Evolutionary conservation across 2,888 invertebrate species (phyloP).

Genomic region (Molorchus minor): DNA sequence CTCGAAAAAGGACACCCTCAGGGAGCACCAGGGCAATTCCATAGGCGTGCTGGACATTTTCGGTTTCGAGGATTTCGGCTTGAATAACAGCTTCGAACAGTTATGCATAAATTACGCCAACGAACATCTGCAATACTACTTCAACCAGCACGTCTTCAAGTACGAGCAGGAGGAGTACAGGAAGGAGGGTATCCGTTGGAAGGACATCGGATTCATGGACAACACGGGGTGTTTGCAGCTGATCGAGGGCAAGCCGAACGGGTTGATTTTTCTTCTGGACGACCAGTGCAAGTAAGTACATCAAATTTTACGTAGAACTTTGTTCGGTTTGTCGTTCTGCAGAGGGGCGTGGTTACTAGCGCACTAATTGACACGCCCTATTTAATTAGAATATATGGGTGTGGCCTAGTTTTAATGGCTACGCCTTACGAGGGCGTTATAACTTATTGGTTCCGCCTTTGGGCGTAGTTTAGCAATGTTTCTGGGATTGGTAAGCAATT

Average conservation of each 20-base stretch:
- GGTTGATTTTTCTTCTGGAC: slow-evolving; percentile 88
- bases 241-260: slow-evolving; percentile 90
- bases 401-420: too few relatives aligned
- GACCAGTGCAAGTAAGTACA: slow-evolving; percentile 91
- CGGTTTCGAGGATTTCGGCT: slow-evolving; percentile 95
- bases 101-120: slow-evolving; percentile 98
- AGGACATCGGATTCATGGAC: slow-evolving; percentile 94
- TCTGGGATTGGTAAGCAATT: too few relatives aligned
- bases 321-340: neutral
- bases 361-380: too few relatives aligned
- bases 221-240: slow-evolving; percentile 94
- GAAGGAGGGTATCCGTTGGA: slow-evolving; percentile 93
- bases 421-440: too few relatives aligned
- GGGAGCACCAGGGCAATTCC: slow-evolving; percentile 91
- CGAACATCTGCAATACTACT: slow-evolving; percentile 96
- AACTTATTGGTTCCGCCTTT: too few relatives aligned
- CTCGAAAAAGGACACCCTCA: slow-evolving; percentile 85
- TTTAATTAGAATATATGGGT: too few relatives aligned
- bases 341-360: neutral
- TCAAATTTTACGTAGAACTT: neutral
- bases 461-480: too few relatives aligned
- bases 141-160: slow-evolving; percentile 98
- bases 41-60: slow-evolving; percentile 93
- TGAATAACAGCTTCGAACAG: slow-evolving; percentile 93
- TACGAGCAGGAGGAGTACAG: slow-evolving; percentile 97